phyloP scores from a whole-genome alignment of 2,797 vertebrate genomes.

The Cheirogaleus major region DNA sequence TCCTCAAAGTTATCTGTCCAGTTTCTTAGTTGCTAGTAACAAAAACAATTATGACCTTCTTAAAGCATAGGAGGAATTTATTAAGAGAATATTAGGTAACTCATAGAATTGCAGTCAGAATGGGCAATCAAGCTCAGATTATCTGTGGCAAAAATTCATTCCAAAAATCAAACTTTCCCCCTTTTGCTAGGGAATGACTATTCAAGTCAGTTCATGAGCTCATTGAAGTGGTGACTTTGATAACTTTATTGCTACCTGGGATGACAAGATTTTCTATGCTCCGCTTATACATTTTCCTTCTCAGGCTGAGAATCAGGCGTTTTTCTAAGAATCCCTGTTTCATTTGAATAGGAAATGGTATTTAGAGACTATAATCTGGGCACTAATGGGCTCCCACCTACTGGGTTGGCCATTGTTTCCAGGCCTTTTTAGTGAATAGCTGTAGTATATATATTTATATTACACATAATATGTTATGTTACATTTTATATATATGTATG shows the following conservation, averaged over 20 bases:
- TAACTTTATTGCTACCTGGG: neutral
- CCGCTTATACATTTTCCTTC: neutral
- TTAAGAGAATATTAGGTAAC: neutral
- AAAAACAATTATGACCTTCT: neutral
- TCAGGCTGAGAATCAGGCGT: neutral
- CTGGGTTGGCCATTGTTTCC: neutral
- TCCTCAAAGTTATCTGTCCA: neutral
- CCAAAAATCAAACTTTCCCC: neutral
- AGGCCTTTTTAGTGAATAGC: neutral
- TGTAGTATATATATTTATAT: neutral
- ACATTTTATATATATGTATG: neutral
- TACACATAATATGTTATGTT: neutral
- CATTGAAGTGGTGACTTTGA: neutral
- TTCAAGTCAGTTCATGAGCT: neutral
- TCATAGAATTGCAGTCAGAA: neutral
- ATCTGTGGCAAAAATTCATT: neutral
- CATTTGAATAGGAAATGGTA: neutral
- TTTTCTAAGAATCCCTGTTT: neutral
- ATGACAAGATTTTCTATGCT: neutral
- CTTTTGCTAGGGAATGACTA: neutral
- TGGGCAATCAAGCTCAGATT: neutral
- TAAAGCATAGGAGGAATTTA: neutral
- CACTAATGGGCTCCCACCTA: neutral
- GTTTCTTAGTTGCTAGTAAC: neutral
- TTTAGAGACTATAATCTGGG: neutral